A percentile compares a stretch with the other conserved stretches of the same genome.
Conservation (phyloP, 2,113 vertebrate species). For the Podilymbus podiceps region DNA sequence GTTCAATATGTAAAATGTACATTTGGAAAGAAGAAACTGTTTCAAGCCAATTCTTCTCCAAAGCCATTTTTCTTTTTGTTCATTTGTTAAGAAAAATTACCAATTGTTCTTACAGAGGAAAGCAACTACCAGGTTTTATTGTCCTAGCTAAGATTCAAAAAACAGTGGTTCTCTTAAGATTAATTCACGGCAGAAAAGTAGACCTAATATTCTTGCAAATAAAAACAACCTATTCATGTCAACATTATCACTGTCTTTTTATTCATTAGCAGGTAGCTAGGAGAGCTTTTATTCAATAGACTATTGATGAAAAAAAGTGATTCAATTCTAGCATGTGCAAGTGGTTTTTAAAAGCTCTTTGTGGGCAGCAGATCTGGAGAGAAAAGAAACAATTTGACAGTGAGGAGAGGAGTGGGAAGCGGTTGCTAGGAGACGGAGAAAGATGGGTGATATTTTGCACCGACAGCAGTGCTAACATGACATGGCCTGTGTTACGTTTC, state of each 20-base stretch:
- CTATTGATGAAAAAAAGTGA: background rate
- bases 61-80: background rate
- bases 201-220: background rate
- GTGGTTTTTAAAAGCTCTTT: background rate
- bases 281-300: background rate
- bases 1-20: background rate
- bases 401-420: constrained; percentile 21
- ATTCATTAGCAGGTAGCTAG: background rate
- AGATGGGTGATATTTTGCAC: constrained; percentile 1
- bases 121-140: background rate
- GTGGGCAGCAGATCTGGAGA: background rate
- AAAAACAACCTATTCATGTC: background rate
- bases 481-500: background rate
- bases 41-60: background rate
- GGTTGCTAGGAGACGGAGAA: constrained; percentile 41
- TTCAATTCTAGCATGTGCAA: background rate
- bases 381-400: constrained; percentile 41
- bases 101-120: background rate
- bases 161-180: background rate
- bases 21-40: background rate
- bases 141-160: background rate
- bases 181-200: background rate
- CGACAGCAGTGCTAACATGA: background rate
- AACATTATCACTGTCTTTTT: background rate
- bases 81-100: background rate